These are phyloP conservation scores for Ceriagrion tenellum DNA, from an alignment of 2,888 invertebrate genomes.

Conservation along the genomic window DNA sequence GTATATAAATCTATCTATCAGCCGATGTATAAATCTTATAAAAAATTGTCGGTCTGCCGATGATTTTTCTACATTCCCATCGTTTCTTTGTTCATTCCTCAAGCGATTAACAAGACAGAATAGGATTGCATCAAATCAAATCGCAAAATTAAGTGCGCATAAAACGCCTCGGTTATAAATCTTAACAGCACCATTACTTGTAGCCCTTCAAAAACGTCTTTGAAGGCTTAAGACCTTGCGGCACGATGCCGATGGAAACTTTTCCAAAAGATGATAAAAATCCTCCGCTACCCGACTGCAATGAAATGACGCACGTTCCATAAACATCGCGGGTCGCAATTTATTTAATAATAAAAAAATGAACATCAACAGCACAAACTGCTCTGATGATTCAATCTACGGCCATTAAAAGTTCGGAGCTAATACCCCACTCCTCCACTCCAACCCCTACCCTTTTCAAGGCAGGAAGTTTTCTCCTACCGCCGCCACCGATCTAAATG, in stretches of 20 bases:
- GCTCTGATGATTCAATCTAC: background rate
- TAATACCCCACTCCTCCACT: background rate
- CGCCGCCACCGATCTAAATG: background rate
- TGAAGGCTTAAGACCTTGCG: background rate
- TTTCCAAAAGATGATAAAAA: background rate
- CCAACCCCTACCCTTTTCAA: background rate
- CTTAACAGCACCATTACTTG: background rate
- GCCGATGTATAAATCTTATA: too few species aligned
- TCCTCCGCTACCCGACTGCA: background rate
- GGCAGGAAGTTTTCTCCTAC: background rate
- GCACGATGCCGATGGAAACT: background rate
- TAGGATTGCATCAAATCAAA: background rate
- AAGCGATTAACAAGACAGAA: background rate
- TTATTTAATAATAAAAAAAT: background rate
- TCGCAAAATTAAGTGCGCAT: background rate
- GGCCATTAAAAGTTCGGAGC: background rate
- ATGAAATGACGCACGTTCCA: slow-evolving; percentile 4
- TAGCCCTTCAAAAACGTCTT: background rate
- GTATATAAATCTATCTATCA: too few species aligned
- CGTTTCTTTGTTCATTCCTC: too few species aligned
- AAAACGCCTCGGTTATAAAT: background rate
- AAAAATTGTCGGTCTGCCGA: too few species aligned
- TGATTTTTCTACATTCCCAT: too few species aligned
- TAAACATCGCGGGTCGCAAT: background rate
- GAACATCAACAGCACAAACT: background rate